Conservation (phyloP, 1,140 invertebrate genomes). For the Amphibalanus amphitrite region DNA sequence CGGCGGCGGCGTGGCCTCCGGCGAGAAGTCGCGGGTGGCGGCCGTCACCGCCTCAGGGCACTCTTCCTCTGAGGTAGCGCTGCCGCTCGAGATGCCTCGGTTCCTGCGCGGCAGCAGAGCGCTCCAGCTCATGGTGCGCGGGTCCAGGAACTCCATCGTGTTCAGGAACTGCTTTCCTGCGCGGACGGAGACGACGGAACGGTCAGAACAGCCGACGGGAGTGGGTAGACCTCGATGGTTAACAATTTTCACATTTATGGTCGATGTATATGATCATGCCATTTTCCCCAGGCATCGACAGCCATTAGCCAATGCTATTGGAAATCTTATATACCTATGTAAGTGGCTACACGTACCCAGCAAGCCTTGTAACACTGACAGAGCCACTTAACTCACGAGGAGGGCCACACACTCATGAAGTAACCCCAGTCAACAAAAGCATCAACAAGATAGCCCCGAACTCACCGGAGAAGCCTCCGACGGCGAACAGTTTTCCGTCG, state of each 20-base stretch:
- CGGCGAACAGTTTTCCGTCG: slow-evolving; percentile 49
- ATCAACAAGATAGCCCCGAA: neutral
- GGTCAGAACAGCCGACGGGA: too few relatives aligned
- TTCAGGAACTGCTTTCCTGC: slow-evolving; percentile 54
- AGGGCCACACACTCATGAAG: neutral
- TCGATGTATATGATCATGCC: slow-evolving; percentile 3
- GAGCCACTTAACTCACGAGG: neutral
- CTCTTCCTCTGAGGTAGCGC: neutral
- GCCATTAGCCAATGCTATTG: neutral
- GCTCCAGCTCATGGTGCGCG: slow-evolving; percentile 51
- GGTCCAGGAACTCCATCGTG: slow-evolving; percentile 59
- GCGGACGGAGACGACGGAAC: slow-evolving; percentile 6
- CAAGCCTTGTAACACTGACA: too few relatives aligned
- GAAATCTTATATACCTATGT: neutral
- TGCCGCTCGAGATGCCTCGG: neutral
- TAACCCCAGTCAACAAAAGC: neutral
- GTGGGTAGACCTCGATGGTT: too few relatives aligned
- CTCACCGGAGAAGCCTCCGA: slow-evolving; percentile 55
- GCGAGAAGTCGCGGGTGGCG: too few relatives aligned
- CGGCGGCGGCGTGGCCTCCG: neutral
- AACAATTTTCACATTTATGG: neutral
- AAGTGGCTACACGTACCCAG: neutral
- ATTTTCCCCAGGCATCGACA: slow-evolving; percentile 4
- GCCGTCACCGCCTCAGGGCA: neutral
- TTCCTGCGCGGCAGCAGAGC: slow-evolving; percentile 31